phyloP scores from a whole-genome alignment of 2,888 invertebrate genomes.

The Drosophila vallismaia region DNA sequence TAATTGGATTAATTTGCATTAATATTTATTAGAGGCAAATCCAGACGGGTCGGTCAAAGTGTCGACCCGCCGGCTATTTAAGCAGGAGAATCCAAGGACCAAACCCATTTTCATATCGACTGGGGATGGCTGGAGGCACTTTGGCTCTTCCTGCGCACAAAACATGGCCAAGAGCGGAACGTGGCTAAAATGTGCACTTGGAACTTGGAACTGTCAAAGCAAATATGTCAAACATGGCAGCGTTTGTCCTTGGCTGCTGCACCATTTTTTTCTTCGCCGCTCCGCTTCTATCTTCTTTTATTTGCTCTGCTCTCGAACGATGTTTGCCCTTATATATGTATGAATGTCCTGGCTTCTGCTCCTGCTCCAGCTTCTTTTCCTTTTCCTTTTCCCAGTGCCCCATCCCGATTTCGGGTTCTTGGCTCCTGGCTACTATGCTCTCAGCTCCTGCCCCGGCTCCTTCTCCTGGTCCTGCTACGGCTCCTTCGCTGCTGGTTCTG shows the following conservation, averaged over 20 bases:
- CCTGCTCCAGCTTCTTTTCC: slow-evolving; percentile 37
- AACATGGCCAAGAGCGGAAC: slow-evolving; percentile 60
- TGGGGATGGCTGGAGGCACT: not conserved
- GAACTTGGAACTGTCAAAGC: slow-evolving; percentile 75
- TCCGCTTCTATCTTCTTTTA: slow-evolving; percentile 12
- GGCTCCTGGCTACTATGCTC: slow-evolving; percentile 39
- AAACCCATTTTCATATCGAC: slow-evolving; percentile 66
- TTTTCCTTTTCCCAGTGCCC: slow-evolving; percentile 16
- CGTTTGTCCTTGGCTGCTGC: slow-evolving; percentile 56
- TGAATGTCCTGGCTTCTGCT: slow-evolving; percentile 57
- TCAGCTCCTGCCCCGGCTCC: slow-evolving; percentile 50
- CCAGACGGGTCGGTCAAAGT: slow-evolving; percentile 49
- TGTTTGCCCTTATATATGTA: slow-evolving; percentile 69
- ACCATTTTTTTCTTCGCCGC: slow-evolving; percentile 35
- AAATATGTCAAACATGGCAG: slow-evolving; percentile 78
- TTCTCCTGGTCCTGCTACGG: slow-evolving; percentile 44
- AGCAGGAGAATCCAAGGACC: slow-evolving; percentile 44
- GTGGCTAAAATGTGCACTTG: slow-evolving; percentile 79
- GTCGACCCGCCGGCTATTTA: slow-evolving; percentile 68
- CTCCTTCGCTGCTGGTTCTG: slow-evolving; percentile 50
- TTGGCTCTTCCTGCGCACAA: slow-evolving; percentile 32
- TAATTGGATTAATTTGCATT: slow-evolving; percentile 78
- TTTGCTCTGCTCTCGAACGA: slow-evolving; percentile 72
- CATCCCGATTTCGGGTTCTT: not conserved
- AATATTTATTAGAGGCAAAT: slow-evolving; percentile 75